Base-by-base conservation (phyloP, 2,113 vertebrate species). In the Nannobrachium achirus region DNA sequence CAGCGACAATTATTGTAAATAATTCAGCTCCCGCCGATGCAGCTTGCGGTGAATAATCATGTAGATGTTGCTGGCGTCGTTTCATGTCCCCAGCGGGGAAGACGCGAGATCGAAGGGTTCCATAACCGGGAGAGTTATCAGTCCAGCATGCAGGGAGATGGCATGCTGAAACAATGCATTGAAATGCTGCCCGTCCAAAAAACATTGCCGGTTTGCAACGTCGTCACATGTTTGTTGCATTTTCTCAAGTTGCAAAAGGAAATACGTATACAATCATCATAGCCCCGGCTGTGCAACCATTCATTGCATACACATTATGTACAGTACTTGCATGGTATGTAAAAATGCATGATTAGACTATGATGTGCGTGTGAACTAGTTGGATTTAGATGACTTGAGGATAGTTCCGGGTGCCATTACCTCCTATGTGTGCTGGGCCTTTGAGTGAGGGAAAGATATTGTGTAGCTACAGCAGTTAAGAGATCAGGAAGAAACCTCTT, bases 101-200 rank as follows among this genome's bases (percentile, higher is more conserved):
- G 13, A 66, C 1, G 65, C 25, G 48, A 6, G 33, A 69, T 44
- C 15, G 49, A 5, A n/a, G 25, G 25, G 6, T 48, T 68, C 57
- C 63, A 78, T 15, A 38, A 76, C 58, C 67, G 48, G 18, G 66
- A 73, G 16, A 33, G 25, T 33, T 15, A 9, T 69, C 73, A 73
- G 83, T 74, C 66, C 81, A 80, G 69, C 81, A 87, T 89, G 88
- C 88, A 85, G 73, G 42, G 61, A n/a, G n/a, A 76, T 33, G 46
- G 69, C 88, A 84, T 89, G 87, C 83, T 81, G 61, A 56, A 63
- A 79, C 66, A 76, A 76, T 78, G 82, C 83, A 84, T 45, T 63
- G 68, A 58, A 33, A 61, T 67, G 55, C 66, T 65, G 76, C 71
- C 25, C 63, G 8, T 53, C 14, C n/a, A n/a, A n/a, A 33, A 10